A percentile compares a stretch with the other conserved stretches of the same genome.
Conservation (phyloP, 2,888 invertebrate species). For the Priocnemis perturbator region DNA sequence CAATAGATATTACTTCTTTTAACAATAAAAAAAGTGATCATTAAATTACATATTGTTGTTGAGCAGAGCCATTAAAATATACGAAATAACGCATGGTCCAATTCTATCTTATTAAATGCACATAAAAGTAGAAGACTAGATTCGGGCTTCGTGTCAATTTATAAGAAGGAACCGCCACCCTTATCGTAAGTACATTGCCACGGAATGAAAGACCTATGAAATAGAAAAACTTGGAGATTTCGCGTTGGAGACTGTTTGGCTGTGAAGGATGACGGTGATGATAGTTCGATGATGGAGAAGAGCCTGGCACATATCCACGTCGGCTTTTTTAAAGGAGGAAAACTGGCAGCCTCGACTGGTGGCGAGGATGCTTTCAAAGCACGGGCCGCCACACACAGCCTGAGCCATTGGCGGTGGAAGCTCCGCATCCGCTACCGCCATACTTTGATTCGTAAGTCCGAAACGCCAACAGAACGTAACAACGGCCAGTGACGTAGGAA, state of each 20-base stretch:
- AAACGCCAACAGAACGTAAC: conserved; percentile 49
- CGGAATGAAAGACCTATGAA: too few relatives aligned
- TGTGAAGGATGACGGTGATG: conserved; percentile 21
- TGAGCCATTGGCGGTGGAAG: conserved; percentile 66
- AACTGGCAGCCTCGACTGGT: conserved; percentile 69
- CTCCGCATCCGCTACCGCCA: conserved; percentile 70
- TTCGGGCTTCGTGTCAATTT: too few relatives aligned
- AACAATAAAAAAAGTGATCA: too few relatives aligned
- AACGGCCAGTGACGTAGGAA: conserved; percentile 48
- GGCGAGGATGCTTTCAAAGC: conserved; percentile 69
- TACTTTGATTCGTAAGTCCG: conserved; percentile 72
- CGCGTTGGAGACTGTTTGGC: neutral
- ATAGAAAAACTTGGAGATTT: neutral
- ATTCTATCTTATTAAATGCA: too few relatives aligned
- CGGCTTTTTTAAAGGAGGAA: conserved; percentile 71
- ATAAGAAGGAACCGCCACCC: too few relatives aligned
- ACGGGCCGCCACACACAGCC: conserved; percentile 63
- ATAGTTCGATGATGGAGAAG: conserved; percentile 28
- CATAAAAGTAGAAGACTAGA: too few relatives aligned
- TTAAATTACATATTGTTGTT: too few relatives aligned
- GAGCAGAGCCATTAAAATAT: too few relatives aligned
- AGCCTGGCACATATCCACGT: conserved; percentile 59
- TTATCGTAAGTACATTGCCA: too few relatives aligned
- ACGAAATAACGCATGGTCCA: too few relatives aligned
- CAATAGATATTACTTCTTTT: too few relatives aligned